phyloP scores from a whole-genome alignment of 1,140 invertebrate genomes.

The Zophobas atratus region DNA sequence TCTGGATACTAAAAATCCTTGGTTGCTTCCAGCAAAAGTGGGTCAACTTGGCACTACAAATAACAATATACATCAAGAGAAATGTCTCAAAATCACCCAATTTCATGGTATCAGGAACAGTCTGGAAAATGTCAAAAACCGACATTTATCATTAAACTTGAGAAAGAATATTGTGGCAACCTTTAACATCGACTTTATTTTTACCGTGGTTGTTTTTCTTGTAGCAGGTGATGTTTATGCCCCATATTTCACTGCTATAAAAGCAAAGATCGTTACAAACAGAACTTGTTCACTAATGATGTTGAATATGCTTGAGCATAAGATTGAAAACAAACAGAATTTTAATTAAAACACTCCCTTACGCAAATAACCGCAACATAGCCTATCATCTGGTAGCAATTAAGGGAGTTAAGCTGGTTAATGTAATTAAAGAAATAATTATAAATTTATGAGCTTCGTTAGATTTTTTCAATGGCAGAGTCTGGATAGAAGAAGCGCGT shows the following conservation, averaged over 20 bases:
- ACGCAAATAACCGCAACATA: constrained; percentile 38
- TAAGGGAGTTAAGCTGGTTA: constrained; percentile 31
- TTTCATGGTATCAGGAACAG: constrained; percentile 10
- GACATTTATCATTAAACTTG: constrained; percentile 29
- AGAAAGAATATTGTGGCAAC: constrained; percentile 3
- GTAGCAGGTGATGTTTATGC: constrained; percentile 4
- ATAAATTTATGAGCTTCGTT: constrained; percentile 4
- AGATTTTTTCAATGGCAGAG: background rate
- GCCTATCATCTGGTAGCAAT: constrained; percentile 39
- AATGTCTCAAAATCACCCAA: constrained; percentile 25
- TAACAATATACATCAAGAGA: constrained; percentile 18
- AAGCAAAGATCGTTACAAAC: background rate
- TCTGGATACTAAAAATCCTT: background rate
- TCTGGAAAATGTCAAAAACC: constrained; percentile 32
- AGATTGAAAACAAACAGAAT: constrained; percentile 46
- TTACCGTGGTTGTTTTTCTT: constrained; percentile 12
- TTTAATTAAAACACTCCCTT: constrained; percentile 44
- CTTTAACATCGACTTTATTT: constrained; percentile 13
- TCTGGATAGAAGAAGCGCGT: too few relatives aligned
- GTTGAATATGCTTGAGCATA: constrained; percentile 16
- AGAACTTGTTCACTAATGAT: constrained; percentile 22
- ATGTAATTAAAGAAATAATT: constrained; percentile 37
- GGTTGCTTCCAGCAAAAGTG: background rate
- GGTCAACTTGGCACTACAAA: constrained; percentile 11
- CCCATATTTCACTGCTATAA: background rate